phyloP scores from a whole-genome alignment of 2,797 vertebrate species.

The Pseudochirops cupreus region DNA sequence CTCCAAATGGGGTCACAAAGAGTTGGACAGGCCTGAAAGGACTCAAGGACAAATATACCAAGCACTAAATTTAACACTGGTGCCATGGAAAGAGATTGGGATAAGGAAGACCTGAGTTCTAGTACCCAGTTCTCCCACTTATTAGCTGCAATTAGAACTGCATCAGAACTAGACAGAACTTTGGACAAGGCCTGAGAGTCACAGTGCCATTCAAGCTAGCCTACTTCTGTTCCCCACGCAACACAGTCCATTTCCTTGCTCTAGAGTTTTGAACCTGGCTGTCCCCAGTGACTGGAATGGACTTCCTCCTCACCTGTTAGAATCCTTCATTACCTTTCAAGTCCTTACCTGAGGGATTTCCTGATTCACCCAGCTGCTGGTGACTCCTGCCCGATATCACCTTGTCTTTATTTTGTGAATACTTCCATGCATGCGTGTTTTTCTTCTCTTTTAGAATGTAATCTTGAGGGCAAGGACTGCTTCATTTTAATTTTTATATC shows the following conservation, averaged over 20 bases:
- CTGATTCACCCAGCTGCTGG: background rate
- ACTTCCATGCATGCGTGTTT: background rate
- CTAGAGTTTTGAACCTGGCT: background rate
- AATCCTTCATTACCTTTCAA: background rate
- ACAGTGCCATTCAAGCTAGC: background rate
- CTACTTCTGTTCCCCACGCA: background rate
- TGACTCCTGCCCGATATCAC: no score
- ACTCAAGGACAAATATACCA: no score
- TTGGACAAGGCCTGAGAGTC: background rate
- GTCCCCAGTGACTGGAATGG: background rate
- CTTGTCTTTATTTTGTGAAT: background rate
- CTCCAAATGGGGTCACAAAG: background rate
- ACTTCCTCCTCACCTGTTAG: background rate
- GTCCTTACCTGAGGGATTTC: background rate
- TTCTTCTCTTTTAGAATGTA: background rate
- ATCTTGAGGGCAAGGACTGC: constrained; percentile 19
- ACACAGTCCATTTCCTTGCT: background rate
- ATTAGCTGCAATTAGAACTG: background rate
- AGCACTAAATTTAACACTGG: background rate
- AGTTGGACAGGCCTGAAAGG: background rate
- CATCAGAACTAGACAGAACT: background rate
- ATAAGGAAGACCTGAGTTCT: background rate
- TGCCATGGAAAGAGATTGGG: background rate
- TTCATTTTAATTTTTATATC: background rate
- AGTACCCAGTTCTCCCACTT: background rate